Evolutionary conservation across 2,797 vertebrate genomes (phyloP).

Genomic region (Acrocephalus scirpaceus): DNA sequence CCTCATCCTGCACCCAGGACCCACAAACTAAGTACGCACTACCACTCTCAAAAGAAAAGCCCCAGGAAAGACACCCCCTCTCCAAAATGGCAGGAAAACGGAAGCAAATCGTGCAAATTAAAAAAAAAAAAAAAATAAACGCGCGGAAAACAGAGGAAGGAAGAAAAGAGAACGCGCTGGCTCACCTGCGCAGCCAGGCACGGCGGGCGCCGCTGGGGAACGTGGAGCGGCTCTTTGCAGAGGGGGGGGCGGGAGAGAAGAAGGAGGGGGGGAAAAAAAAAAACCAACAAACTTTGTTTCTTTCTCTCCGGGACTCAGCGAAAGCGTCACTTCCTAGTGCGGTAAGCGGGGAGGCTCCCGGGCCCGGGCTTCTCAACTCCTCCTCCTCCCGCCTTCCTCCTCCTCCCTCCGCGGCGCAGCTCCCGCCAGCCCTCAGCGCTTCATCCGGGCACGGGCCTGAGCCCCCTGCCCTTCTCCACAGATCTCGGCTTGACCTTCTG

Average conservation of each 20-base stretch:
- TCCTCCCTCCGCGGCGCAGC: neutral
- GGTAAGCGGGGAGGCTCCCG: slow-evolving; percentile 60
- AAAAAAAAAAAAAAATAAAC: neutral
- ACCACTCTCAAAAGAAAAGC: neutral
- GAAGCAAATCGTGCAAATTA: slow-evolving; percentile 2
- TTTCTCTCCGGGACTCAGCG: slow-evolving; percentile 72
- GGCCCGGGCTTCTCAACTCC: slow-evolving; percentile 50
- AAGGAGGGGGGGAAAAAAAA: accelerated
- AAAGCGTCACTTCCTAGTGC: slow-evolving; percentile 87
- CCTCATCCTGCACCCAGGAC: neutral
- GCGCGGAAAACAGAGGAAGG: neutral
- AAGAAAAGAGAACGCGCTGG: neutral
- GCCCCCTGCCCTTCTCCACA: neutral
- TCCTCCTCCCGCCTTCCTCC: slow-evolving; percentile 35
- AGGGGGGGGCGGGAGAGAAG: no score
- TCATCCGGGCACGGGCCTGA: neutral
- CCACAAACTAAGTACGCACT: neutral
- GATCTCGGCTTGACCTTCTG: neutral
- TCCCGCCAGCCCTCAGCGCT: neutral
- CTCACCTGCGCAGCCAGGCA: slow-evolving; percentile 60
- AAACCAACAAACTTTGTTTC: slow-evolving; percentile 75
- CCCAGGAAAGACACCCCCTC: neutral
- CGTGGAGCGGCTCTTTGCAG: neutral
- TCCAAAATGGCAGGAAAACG: slow-evolving; percentile 57
- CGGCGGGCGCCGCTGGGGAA: neutral